Percentiles rank a stretch among this genome's conserved stretches.
Evolutionary conservation across 2,888 invertebrate genomes (phyloP).

Genomic region (Acronicta psi): DNA sequence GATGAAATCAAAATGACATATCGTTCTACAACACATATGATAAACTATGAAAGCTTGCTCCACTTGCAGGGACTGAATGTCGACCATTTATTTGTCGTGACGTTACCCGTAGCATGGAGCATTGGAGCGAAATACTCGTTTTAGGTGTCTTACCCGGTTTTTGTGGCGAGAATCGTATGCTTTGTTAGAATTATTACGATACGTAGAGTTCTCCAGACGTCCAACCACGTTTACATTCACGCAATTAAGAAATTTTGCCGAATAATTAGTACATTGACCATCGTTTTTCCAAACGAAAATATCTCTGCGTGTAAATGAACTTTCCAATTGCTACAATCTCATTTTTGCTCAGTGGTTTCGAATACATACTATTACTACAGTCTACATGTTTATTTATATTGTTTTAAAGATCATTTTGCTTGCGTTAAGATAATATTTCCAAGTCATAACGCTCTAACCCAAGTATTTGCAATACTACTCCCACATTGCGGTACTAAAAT

Average conservation of each 20-base stretch:
- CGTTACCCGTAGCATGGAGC: conserved; percentile 21
- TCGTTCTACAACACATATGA: conserved; percentile 4
- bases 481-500: neutral
- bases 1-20: conserved; percentile 5
- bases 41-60: conserved; percentile 20
- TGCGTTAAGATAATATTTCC: neutral
- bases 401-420: too few species aligned
- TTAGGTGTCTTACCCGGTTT: neutral
- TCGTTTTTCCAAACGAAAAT: too few species aligned
- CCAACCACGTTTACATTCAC: too few species aligned
- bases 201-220: neutral
- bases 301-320: too few species aligned
- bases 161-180: neutral
- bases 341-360: too few species aligned
- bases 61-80: conserved; percentile 19
- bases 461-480: neutral
- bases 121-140: neutral
- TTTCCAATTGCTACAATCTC: too few species aligned
- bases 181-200: neutral
- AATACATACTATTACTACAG: too few species aligned
- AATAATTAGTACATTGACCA: too few species aligned
- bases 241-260: too few species aligned
- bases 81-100: conserved; percentile 21
- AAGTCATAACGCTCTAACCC: neutral
- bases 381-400: too few species aligned